Base-by-base conservation (phyloP, 2,113 vertebrate species). In the Carassius carassius region DNA sequence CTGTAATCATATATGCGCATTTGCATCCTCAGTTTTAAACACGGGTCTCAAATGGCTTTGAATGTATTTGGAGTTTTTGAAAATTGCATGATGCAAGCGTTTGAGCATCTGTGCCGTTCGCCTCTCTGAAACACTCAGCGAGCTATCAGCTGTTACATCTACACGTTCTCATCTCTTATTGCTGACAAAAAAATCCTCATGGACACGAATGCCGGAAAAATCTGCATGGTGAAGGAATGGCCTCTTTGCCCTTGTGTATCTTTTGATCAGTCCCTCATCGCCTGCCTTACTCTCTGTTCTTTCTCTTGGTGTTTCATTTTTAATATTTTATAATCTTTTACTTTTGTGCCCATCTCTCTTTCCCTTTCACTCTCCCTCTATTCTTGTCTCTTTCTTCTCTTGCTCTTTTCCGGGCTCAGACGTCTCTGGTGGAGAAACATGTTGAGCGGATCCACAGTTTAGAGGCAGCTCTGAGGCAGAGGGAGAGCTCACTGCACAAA, bases 391-490 rank as follows among this genome's bases (percentile, higher is more conserved):
- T 41, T 54, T 76, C 25, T 54, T 60, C 77, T 79, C 32, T 73
- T 16, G 54, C 67, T 16, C 6, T 88, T 88, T 9, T 44, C 69
- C 54, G 1, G 35, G 19, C 0, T 1, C 90, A 99, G 98, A 95
- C 96, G n/a, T 95, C 94, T 29, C 91, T 99, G 92, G 97, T 98
- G 90, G 97, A 99, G 93, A 99, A 96, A 0, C 98, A 99, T 11
- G 90, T 99, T 80, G 95, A 95, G 92, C 96, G 96, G 19, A 98
- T 98, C 93, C 96, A 96, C 83, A 95, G 91, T 87, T 91, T 99
- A 94, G 97, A 99, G 89, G 94, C 96, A 35, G 97, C 95, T 72
- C 94, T 99, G 54, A 92, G 94, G 83, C 97, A 97, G 87, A 93
- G 97, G 0, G 97, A 98, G 1, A 84, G 86, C 89, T 87, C 96